Percentiles rank a stretch among this genome's conserved stretches.
These are phyloP conservation scores for Misgurnus mizolepis DNA, from an alignment of 2,113 vertebrate species.

Conservation along the genomic window DNA sequence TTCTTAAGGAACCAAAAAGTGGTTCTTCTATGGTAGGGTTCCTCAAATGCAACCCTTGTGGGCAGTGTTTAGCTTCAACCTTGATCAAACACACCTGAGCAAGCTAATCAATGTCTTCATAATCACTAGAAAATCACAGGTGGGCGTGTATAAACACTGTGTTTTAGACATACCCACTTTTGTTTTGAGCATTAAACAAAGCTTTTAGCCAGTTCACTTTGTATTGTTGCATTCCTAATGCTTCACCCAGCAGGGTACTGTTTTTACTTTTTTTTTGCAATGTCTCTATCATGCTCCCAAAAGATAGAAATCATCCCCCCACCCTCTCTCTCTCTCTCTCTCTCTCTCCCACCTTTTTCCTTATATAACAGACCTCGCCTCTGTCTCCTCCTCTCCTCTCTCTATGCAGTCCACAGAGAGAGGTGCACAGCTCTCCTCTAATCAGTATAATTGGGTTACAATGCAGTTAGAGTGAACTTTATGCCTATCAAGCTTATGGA, in stretches of 20 bases:
- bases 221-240: neutral
- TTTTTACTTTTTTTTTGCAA: neutral
- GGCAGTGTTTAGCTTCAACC: too few species aligned
- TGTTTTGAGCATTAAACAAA: neutral
- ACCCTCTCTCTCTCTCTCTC: neutral
- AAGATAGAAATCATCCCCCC: neutral
- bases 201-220: neutral
- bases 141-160: neutral
- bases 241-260: neutral
- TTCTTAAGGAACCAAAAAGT: too few species aligned
- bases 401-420: constrained; percentile 34
- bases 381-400: neutral
- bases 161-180: neutral
- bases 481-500: constrained; percentile 41
- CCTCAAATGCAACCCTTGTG: too few species aligned
- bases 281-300: neutral
- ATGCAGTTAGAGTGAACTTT: constrained; percentile 46
- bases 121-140: too few species aligned
- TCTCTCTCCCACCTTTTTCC: constrained; percentile 9
- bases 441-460: constrained; percentile 54
- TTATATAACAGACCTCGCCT: neutral
- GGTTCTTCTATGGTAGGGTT: too few species aligned
- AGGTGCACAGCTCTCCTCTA: constrained; percentile 44
- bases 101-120: too few species aligned
- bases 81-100: too few species aligned